Conservation (phyloP, 2,888 invertebrate species). For the Pheosia tremula region DNA sequence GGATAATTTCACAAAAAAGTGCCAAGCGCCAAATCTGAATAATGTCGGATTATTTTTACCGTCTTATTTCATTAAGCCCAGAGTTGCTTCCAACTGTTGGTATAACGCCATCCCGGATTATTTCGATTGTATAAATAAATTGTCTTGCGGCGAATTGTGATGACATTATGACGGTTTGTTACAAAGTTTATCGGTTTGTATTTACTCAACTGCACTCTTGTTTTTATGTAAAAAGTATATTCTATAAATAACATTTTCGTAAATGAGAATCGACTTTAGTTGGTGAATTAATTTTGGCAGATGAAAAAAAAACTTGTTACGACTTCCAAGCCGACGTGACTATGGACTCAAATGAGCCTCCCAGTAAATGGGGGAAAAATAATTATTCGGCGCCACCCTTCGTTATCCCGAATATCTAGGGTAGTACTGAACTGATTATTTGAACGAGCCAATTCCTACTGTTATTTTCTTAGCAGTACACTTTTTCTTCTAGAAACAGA, state of each 20-base stretch:
- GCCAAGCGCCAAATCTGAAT: constrained; percentile 31
- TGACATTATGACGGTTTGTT: neutral
- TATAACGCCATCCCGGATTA: constrained; percentile 9
- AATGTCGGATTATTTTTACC: constrained; percentile 23
- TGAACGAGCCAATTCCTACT: neutral
- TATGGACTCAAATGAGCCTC: constrained; percentile 44
- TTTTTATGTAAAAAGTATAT: constrained; percentile 8
- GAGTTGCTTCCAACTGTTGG: constrained; percentile 11
- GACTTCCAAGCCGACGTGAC: constrained; percentile 48
- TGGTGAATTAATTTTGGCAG: constrained; percentile 54
- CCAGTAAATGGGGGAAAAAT: constrained; percentile 43
- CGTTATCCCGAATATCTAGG: constrained; percentile 42
- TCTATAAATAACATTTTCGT: constrained; percentile 24
- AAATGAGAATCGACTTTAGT: constrained; percentile 43
- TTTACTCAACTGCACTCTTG: neutral
- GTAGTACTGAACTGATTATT: constrained; percentile 23
- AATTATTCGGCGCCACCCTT: constrained; percentile 41
- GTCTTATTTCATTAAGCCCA: constrained; percentile 18
- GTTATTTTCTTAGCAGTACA: neutral
- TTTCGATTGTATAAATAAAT: neutral
- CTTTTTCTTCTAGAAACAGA: neutral
- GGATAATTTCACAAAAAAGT: constrained; percentile 35
- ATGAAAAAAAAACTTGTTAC: constrained; percentile 51
- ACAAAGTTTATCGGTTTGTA: neutral
- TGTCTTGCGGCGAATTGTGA: neutral